These are phyloP conservation scores for Cepphus grylle DNA, from an alignment of 2,113 vertebrate species.

Conservation along the genomic window DNA sequence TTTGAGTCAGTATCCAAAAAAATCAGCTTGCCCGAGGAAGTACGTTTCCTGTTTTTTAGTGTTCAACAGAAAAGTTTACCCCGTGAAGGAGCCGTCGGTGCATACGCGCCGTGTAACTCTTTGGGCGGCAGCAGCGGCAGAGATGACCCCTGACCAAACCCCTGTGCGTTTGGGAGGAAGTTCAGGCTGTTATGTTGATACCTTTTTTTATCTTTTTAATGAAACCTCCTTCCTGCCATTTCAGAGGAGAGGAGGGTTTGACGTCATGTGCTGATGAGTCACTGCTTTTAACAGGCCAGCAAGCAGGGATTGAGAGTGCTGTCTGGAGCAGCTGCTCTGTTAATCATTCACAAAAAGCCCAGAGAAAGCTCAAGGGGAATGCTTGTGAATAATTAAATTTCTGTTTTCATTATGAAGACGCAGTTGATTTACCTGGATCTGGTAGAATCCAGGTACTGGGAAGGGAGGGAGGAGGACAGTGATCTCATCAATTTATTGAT, in stretches of 20 bases:
- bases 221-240: slow-evolving; percentile 62
- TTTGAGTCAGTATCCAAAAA: background rate
- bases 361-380: slow-evolving; percentile 68
- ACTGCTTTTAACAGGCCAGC: slow-evolving; percentile 66
- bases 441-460: slow-evolving; percentile 20
- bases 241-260: slow-evolving; percentile 58
- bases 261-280: slow-evolving; percentile 74
- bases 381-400: slow-evolving; percentile 77
- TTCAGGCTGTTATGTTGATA: slow-evolving; percentile 52
- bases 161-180: slow-evolving; percentile 46
- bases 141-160: slow-evolving; percentile 27
- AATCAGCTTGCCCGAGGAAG: background rate
- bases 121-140: background rate
- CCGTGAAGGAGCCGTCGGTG: background rate
- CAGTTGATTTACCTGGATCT: slow-evolving; percentile 57
- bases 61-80: background rate
- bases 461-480: background rate
- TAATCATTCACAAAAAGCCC: slow-evolving; percentile 76
- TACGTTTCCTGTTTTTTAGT: background rate
- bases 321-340: slow-evolving; percentile 67
- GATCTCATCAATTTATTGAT: background rate
- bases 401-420: slow-evolving; percentile 69
- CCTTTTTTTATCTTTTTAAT: slow-evolving; percentile 60
- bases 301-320: slow-evolving; percentile 51
- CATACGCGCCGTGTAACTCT: background rate